These are phyloP conservation scores for Pentalonia nigronervosa DNA, from an alignment of 1,140 invertebrate genomes.

Conservation along the genomic window DNA sequence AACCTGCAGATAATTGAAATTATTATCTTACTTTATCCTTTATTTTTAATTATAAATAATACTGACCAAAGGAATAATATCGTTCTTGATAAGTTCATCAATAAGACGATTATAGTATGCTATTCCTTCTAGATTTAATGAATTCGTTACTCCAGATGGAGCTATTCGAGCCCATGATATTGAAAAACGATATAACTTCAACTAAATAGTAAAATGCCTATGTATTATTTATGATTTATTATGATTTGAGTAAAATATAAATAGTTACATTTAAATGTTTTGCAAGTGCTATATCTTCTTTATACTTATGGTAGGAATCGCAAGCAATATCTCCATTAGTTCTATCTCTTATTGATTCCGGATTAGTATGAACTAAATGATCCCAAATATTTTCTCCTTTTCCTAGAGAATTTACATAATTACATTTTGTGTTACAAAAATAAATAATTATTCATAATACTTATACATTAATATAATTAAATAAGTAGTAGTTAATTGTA, in stretches of 20 bases:
- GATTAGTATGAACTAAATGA: constrained; percentile 62
- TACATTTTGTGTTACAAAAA: no score
- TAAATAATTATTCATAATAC: background rate
- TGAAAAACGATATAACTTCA: constrained; percentile 75
- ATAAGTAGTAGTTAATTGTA: no score
- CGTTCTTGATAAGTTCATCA: constrained; percentile 68
- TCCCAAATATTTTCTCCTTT: constrained; percentile 64
- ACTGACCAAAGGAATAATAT: constrained; percentile 65
- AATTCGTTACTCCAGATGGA: constrained; percentile 70
- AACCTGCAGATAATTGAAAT: constrained; percentile 60
- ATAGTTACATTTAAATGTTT: constrained; percentile 65
- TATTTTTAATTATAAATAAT: background rate
- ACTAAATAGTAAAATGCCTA: constrained; percentile 37
- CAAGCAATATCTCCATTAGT: constrained; percentile 70
- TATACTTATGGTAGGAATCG: constrained; percentile 70
- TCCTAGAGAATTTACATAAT: constrained; percentile 59
- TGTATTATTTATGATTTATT: no score
- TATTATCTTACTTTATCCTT: background rate
- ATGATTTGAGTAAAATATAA: background rate
- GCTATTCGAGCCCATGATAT: constrained; percentile 75
- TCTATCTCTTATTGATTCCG: constrained; percentile 67
- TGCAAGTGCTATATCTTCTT: constrained; percentile 67
- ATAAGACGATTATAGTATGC: constrained; percentile 74
- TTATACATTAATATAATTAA: no score
- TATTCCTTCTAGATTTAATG: constrained; percentile 71